These are phyloP conservation scores for Tricholaema leucomelas DNA, from an alignment of 2,113 vertebrate genomes.

Conservation along the genomic window DNA sequence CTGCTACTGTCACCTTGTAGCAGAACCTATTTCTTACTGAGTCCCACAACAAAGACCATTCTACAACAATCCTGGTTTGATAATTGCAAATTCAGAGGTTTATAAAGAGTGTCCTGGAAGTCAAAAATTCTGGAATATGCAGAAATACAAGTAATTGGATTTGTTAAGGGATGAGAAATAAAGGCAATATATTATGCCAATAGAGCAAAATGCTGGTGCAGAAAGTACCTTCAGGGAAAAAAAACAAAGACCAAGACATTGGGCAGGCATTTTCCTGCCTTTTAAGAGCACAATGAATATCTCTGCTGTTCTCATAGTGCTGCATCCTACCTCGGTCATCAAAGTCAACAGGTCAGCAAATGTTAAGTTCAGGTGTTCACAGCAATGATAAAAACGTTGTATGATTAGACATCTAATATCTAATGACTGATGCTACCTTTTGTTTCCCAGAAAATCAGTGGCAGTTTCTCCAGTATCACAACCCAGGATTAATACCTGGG, in stretches of 20 bases:
- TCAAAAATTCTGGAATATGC: fast-evolving
- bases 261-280: neutral
- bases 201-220: neutral
- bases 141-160: neutral
- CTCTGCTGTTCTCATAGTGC: fast-evolving
- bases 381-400: neutral
- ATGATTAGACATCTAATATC: neutral
- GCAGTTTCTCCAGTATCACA: neutral
- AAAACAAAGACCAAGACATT: neutral
- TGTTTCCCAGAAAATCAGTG: neutral
- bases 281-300: neutral
- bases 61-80: neutral
- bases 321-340: fast-evolving
- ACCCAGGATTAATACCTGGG: neutral
- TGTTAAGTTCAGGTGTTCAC: neutral
- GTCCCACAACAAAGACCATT: neutral
- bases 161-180: neutral
- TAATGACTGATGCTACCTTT: neutral
- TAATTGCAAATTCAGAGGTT: neutral
- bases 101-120: fast-evolving
- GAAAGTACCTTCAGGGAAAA: neutral
- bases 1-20: neutral
- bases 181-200: neutral
- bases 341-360: fast-evolving
- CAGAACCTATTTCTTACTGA: neutral